phyloP scores from a whole-genome alignment of 2,113 vertebrate genomes.

The Setophaga coronata region DNA sequence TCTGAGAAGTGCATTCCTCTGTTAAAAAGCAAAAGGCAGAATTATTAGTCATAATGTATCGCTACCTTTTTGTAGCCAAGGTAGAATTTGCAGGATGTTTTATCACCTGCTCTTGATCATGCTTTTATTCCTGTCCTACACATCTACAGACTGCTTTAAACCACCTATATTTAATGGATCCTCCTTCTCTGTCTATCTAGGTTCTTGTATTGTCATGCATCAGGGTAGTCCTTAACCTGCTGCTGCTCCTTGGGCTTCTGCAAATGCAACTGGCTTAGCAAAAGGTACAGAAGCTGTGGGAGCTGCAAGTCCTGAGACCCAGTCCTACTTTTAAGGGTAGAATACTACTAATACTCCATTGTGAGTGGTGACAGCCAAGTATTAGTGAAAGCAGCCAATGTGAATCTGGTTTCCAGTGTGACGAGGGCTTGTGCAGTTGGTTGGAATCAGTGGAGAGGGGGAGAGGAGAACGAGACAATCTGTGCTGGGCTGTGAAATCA shows the following conservation, averaged over 20 bases:
- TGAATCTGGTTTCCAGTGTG: conserved; percentile 10
- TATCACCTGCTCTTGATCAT: not conserved
- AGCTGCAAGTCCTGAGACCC: not conserved
- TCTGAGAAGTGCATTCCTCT: not conserved
- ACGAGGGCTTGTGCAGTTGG: rapidly evolving
- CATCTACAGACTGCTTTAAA: not conserved
- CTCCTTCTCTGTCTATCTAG: rapidly evolving
- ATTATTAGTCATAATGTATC: not conserved
- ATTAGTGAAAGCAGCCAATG: not conserved
- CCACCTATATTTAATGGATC: not conserved
- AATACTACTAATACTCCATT: not conserved
- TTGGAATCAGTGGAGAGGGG: not conserved
- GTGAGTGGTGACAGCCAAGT: not conserved
- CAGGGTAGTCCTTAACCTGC: not conserved
- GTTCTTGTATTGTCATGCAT: not conserved
- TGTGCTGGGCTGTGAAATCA: not conserved
- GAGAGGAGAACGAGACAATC: conserved; percentile 14
- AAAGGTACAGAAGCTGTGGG: not conserved
- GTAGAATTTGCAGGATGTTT: not conserved
- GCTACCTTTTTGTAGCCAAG: not conserved
- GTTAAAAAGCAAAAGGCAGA: not conserved
- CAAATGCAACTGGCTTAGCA: not conserved
- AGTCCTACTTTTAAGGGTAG: not conserved
- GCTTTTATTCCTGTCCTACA: not conserved
- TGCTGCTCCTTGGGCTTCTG: not conserved